Conservation (phyloP, 2,113 vertebrate species). For the Mionectes macconnelli region DNA sequence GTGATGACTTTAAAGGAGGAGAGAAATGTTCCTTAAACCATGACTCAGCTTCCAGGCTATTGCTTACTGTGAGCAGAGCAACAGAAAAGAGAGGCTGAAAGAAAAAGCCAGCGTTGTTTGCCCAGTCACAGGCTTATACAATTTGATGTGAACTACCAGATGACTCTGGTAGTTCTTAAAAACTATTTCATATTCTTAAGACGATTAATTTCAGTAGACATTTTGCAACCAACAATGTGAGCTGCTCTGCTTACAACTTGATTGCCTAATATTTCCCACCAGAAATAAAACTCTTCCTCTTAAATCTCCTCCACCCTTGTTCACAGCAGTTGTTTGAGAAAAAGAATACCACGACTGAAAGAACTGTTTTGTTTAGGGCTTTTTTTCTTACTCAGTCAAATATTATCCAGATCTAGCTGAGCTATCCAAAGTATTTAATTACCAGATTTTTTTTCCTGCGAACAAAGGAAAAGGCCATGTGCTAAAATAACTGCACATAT, state of each 20-base stretch:
- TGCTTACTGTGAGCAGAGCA: neutral
- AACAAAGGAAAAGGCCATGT: neutral
- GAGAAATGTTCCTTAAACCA: neutral
- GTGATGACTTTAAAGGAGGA: neutral
- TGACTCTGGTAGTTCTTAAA: neutral
- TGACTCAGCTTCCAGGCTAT: neutral
- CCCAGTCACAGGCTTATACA: neutral
- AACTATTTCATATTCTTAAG: neutral
- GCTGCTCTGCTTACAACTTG: neutral
- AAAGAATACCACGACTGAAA: neutral
- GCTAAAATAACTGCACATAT: neutral
- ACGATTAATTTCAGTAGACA: slow-evolving; percentile 30
- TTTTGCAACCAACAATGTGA: slow-evolving; percentile 24
- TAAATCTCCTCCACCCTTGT: neutral
- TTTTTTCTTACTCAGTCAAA: neutral
- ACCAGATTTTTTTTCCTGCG: neutral
- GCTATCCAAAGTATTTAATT: slow-evolving; percentile 20
- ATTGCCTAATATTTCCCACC: slow-evolving; percentile 35
- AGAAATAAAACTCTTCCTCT: slow-evolving; percentile 28
- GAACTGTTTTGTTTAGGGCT: neutral
- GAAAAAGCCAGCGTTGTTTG: neutral
- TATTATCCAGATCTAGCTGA: neutral
- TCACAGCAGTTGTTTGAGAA: neutral
- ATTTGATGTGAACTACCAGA: neutral
- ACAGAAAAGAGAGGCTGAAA: neutral